Base-by-base conservation (phyloP, 2,797 vertebrate genomes). In the Acanthiza pusilla region DNA sequence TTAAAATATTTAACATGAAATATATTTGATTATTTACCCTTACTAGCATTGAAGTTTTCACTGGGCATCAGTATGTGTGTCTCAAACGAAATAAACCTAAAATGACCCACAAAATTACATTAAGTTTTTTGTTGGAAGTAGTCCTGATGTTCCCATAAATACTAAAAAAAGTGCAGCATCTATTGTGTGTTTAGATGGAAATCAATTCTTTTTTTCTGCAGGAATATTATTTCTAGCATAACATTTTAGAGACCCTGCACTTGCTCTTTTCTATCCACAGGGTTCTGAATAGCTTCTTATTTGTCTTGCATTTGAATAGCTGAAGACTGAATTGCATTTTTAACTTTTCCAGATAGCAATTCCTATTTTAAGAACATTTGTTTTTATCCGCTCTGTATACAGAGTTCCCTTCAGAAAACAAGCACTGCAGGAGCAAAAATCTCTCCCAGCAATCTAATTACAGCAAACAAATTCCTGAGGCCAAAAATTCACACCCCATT, bases 1-100 rank as follows among this genome's bases (percentile, higher is more conserved):
- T 91, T 94, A 68, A 93, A 92, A 96, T 53, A 90, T 43, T n/a
- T 63, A 83, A 34, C 48, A 68, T 72, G 68, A 93, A 57, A 68
- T 20, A 5, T 29, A 5, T 62, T 57, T 40, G 19, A 58, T 30
- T 77, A 22, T 88, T 90, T 79, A 85, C 22, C 11, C 14, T 55
- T 61, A 53, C 45, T 82, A 90, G 71, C 7, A 10, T 5, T 40
- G 38, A 80, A 43, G 23, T 88, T 88, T 84, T 74, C 58, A 55
- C 21, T 73, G 36, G 43, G 13, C 42, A 88, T 77, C 19, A 78
- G 58, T 54, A 51, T 7, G 2, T 65, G 25, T 70, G 15, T 74
- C 60, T 95, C 53, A 83, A 80, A 75, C 48, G 70, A 87, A 88
- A 89, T 51, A 85, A 95, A 92, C 20, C 8, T 77, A 50, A 48